Evolutionary conservation across 2,113 vertebrate genomes (phyloP).

Genomic region (Poecile atricapillus): DNA sequence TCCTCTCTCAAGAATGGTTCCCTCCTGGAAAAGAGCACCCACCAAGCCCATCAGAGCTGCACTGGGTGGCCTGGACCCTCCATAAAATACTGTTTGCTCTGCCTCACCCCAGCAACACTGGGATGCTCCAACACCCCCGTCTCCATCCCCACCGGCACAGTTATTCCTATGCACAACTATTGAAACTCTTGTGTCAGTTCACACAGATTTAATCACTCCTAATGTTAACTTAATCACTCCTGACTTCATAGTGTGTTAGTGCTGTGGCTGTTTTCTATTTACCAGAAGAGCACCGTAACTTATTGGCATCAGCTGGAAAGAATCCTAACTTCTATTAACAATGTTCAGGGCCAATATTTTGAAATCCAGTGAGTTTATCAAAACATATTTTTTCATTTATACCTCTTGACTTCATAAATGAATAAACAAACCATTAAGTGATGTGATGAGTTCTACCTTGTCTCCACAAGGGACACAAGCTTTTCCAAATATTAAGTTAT

Average conservation of each 20-base stretch:
- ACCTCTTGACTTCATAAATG: background rate
- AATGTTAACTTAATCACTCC: background rate
- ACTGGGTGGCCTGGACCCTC: background rate
- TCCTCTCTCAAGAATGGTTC: background rate
- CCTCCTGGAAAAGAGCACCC: background rate
- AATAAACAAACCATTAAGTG: background rate
- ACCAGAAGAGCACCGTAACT: background rate
- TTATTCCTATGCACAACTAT: background rate
- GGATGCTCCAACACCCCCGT: background rate
- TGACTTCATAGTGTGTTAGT: background rate
- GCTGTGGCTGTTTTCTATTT: background rate
- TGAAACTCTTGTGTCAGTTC: background rate
- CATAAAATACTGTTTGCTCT: background rate
- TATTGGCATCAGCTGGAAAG: background rate
- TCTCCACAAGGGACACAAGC: background rate
- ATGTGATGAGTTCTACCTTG: background rate
- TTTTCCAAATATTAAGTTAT: background rate
- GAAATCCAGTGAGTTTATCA: conserved; percentile 5
- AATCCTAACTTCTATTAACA: background rate
- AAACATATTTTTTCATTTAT: conserved; percentile 13
- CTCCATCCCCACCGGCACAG: rapidly evolving
- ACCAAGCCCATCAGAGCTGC: background rate
- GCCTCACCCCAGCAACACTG: rapidly evolving
- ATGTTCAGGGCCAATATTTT: background rate
- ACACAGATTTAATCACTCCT: background rate